Percentiles rank a stretch among this genome's conserved stretches.
Conservation (phyloP, 2,888 invertebrate genomes). For the Drosophila pseudotakahashii region DNA sequence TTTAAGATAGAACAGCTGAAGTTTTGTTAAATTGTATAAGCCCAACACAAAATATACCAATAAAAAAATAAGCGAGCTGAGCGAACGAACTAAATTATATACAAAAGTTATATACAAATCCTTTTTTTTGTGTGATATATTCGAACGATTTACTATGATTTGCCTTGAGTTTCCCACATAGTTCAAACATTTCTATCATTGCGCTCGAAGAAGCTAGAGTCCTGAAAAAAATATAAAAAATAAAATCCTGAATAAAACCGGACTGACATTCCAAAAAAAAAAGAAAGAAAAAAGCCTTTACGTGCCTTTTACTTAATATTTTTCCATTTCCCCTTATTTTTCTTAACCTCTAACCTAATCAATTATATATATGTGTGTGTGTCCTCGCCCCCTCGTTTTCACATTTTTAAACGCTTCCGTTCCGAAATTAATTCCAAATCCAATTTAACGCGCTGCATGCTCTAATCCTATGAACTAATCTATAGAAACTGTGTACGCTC, state of each 20-base stretch:
- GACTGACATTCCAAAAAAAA: conserved; percentile 10
- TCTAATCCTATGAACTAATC: conserved; percentile 50
- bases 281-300: conserved; percentile 53
- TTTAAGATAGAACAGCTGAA: conserved; percentile 38
- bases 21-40: conserved; percentile 44
- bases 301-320: conserved; percentile 66
- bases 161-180: conserved; percentile 33
- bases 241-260: conserved; percentile 1
- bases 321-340: conserved; percentile 21
- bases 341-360: conserved; percentile 14
- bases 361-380: conserved; percentile 32
- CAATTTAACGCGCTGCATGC: conserved; percentile 63
- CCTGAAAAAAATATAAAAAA: conserved; percentile 9
- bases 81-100: conserved; percentile 19
- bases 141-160: conserved; percentile 36
- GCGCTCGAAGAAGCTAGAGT: conserved; percentile 46
- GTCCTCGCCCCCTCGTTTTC: conserved; percentile 19
- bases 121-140: conserved; percentile 22
- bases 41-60: conserved; percentile 17
- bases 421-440: conserved; percentile 26
- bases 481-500: conserved; percentile 57
- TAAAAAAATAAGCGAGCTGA: conserved; percentile 37
- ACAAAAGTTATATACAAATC: too few species aligned
- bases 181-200: conserved; percentile 81
- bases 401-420: conserved; percentile 31